Evolutionary conservation across 2,888 invertebrate species (phyloP), one percentile per base, ranked within the genome.

Genomic region (Melipona beecheii): DNA sequence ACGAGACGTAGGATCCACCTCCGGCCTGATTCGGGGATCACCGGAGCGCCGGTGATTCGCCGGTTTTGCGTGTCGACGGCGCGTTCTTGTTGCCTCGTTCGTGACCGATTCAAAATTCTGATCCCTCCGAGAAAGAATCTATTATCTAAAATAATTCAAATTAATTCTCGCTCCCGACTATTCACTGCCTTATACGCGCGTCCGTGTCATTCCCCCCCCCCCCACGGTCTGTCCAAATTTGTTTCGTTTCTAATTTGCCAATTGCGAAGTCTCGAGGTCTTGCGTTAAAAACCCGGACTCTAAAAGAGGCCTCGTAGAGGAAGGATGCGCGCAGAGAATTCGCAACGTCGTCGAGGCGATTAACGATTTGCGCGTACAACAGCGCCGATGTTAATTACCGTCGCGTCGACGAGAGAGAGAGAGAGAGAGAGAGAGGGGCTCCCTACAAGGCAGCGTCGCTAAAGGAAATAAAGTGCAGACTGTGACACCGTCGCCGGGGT

Each of bases 301-400:
- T 19, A 9, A 9, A 19, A 15, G 5, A 60, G 27, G 27, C 60
- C 4, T 27, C 27, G 60, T 19, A 24, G 24, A 6, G 24, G 24
- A 60, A 58, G 49, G 60, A 31, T 3, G 36, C 66, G 49, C 62
- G 19, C 70, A 70, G 65, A 71, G 78, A 85, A 86, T 81, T 80
- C 65, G 69, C 50, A 75, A 76, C 36, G 36, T 36, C 36, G 36
- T 75, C 81, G 56, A 69, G 66, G 56, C 83, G 84, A 86, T 87
- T 87, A 89, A 88, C 81, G 84, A 82, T 85, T 82, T 84, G 79
- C 78, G 83, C 78, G 83, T 84, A 83, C 87, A 85, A 27, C 27
- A 89, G 83, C 75, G 85, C 66, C 86, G 83, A 88, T 88, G 86
- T 89, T 90, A 91, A 91, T 90, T 91, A 87, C 86, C 86, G 84